These are phyloP conservation scores for Linyphia triangularis DNA, from an alignment of 2,888 invertebrate genomes.

Conservation along the genomic window DNA sequence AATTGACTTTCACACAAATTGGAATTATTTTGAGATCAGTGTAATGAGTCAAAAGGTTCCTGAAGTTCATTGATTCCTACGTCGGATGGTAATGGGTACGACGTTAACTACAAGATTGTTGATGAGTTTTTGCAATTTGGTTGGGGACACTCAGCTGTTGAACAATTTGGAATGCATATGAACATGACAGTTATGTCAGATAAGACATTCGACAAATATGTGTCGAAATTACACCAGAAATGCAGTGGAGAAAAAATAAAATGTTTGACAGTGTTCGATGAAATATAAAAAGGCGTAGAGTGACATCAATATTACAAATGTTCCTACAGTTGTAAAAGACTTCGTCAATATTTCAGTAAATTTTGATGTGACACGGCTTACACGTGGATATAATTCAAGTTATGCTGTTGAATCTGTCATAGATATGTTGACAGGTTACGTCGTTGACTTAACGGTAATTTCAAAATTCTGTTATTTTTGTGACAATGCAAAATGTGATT, in stretches of 20 bases:
- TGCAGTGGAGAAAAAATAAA: background rate
- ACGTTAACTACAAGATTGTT: background rate
- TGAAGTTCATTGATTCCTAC: no score
- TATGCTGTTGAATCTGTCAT: conserved; percentile 18
- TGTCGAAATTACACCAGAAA: background rate
- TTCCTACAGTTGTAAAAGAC: background rate
- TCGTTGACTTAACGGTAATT: conserved; percentile 5
- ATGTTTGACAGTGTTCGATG: background rate
- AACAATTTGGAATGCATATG: background rate
- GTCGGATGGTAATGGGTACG: no score
- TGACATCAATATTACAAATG: background rate
- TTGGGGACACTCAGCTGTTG: conserved; percentile 4
- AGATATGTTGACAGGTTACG: conserved; percentile 12
- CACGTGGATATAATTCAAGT: background rate
- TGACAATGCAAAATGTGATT: background rate
- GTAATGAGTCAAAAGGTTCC: no score
- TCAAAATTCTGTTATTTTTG: conserved; percentile 19
- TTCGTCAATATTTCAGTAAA: background rate
- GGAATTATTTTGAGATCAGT: no score
- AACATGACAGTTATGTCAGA: background rate
- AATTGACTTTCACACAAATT: no score
- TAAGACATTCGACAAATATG: background rate
- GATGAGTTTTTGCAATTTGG: background rate
- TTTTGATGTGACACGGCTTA: conserved; percentile 25
- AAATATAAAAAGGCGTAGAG: background rate